phyloP scores from a whole-genome alignment of 1,140 invertebrate genomes.

The Cherax destructor region DNA sequence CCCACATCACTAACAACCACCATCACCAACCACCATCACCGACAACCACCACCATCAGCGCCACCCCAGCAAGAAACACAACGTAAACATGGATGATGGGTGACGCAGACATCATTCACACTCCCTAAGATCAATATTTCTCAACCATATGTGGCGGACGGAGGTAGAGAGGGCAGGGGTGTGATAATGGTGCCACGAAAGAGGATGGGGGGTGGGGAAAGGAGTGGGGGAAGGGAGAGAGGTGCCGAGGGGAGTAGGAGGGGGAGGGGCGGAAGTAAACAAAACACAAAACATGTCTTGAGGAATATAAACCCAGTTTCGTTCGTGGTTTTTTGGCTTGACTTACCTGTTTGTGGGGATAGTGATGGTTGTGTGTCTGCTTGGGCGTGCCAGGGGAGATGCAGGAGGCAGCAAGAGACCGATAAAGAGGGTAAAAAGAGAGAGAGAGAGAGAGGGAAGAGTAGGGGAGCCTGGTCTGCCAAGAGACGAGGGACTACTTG shows the following conservation, averaged over 20 bases:
- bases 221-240: neutral
- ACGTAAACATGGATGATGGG: constrained; percentile 1
- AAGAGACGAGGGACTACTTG: constrained; percentile 28
- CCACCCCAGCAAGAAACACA: neutral
- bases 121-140: constrained; percentile 48
- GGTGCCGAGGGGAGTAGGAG: neutral
- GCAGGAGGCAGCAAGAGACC: constrained; percentile 5
- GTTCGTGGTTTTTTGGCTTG: too few species aligned
- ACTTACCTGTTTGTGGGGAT: constrained; percentile 48
- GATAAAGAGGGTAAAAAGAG: constrained; percentile 2
- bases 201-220: neutral
- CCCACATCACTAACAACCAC: too few species aligned
- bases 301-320: neutral
- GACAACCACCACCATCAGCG: neutral
- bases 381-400: constrained; percentile 3
- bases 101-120: constrained; percentile 43
- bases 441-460: neutral
- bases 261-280: neutral
- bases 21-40: too few species aligned
- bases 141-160: constrained; percentile 42
- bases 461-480: constrained; percentile 1
- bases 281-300: neutral
- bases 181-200: neutral
- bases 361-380: constrained; percentile 25
- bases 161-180: constrained; percentile 1